A percentile compares a stretch with the other conserved stretches of the same genome.
Conservation (phyloP, 2,113 vertebrate genomes). For the Lagopus muta region DNA sequence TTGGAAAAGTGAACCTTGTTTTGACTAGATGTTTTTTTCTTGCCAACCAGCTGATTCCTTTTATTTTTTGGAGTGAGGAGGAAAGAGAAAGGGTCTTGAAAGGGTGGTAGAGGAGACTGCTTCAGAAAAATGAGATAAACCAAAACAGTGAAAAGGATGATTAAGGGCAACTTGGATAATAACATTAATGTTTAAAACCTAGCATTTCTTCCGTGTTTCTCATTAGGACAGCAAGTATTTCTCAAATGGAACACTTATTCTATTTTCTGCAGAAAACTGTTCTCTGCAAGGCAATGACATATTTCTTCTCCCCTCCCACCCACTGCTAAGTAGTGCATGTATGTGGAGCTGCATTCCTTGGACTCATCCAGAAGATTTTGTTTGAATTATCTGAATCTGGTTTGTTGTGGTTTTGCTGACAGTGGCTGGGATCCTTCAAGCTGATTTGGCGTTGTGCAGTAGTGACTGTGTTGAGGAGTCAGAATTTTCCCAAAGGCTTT, state of each 20-base stretch:
- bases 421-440: slow-evolving; percentile 48
- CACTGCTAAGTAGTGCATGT: neutral
- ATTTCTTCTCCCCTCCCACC: neutral
- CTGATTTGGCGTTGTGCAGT: slow-evolving; percentile 30
- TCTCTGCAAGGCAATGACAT: neutral
- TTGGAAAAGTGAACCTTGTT: slow-evolving; percentile 21
- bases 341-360: slow-evolving; percentile 11
- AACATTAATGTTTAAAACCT: neutral
- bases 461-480: slow-evolving; percentile 8
- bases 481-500: slow-evolving; percentile 50
- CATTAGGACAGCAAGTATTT: neutral
- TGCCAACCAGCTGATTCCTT: neutral
- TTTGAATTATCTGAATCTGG: slow-evolving; percentile 30
- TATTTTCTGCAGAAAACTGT: neutral
- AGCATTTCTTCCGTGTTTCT: neutral
- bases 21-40: neutral
- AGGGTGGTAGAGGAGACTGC: neutral
- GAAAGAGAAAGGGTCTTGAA: neutral
- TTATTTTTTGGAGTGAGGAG: neutral
- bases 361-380: slow-evolving; percentile 1
- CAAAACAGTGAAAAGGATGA: neutral
- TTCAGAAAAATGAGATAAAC: neutral
- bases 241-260: neutral
- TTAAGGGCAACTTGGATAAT: neutral
- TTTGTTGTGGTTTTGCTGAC: slow-evolving; percentile 48